phyloP scores from a whole-genome alignment of 35 echinoderm and acorn worm species.

The Anneissia japonica region DNA sequence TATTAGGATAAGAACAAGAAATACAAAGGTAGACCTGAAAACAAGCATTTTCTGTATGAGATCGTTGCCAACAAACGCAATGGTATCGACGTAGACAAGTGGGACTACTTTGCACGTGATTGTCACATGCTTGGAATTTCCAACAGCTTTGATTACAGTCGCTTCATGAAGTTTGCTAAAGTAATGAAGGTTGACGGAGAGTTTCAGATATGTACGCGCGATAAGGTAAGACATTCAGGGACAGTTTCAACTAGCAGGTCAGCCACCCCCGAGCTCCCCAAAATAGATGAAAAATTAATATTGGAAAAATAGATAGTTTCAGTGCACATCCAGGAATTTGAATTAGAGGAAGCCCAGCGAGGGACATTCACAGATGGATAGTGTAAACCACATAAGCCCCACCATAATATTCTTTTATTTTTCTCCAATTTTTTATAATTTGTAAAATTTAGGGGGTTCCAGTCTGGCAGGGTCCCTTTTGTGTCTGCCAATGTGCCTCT shows the following conservation, averaged over 20 bases:
- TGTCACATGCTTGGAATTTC: slow-evolving; percentile 75
- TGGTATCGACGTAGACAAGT: slow-evolving; percentile 83
- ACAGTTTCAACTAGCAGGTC: too few species aligned
- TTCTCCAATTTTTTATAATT: too few species aligned
- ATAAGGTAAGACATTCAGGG: slow-evolving; percentile 55
- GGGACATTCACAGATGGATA: neutral
- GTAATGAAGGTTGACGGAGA: slow-evolving; percentile 63
- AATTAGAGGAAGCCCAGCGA: neutral
- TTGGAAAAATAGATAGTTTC: neutral
- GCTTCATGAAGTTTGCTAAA: slow-evolving; percentile 81
- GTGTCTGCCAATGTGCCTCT: too few species aligned
- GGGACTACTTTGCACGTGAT: slow-evolving; percentile 95
- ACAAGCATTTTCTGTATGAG: slow-evolving; percentile 85
- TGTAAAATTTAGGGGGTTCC: too few species aligned
- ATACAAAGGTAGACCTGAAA: slow-evolving; percentile 51
- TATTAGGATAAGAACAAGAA: neutral
- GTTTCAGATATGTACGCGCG: slow-evolving; percentile 82
- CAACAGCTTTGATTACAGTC: slow-evolving; percentile 74
- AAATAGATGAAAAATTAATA: neutral
- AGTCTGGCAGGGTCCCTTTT: too few species aligned
- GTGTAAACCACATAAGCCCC: neutral
- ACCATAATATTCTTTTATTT: neutral
- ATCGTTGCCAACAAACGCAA: slow-evolving; percentile 95
- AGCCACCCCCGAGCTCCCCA: too few species aligned
- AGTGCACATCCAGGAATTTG: neutral